Percentiles rank a stretch among this genome's conserved stretches.
These are phyloP conservation scores for Gracilinanus agilis DNA, from an alignment of 2,113 vertebrate species.

Conservation along the genomic window DNA sequence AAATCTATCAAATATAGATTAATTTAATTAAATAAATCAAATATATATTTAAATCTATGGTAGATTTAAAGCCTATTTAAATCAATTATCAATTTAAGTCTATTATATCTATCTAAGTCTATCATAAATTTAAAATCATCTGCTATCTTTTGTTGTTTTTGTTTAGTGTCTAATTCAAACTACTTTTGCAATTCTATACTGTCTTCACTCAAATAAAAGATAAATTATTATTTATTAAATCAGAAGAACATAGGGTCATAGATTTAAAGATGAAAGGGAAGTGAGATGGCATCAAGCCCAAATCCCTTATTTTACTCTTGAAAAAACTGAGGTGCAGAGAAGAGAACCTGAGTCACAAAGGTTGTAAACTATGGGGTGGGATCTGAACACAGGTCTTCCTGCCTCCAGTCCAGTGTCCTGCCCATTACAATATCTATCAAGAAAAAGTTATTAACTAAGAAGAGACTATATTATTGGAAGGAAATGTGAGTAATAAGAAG, in stretches of 20 bases:
- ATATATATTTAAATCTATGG: not conserved
- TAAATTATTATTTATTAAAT: not conserved
- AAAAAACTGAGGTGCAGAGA: not conserved
- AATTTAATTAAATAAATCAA: no score
- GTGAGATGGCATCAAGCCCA: not conserved
- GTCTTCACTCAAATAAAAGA: constrained; percentile 32
- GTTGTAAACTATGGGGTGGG: not conserved
- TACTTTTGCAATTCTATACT: constrained; percentile 52
- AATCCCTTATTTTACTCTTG: not conserved
- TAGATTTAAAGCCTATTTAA: not conserved
- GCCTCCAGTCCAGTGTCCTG: not conserved
- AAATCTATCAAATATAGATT: no score
- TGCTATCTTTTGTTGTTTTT: not conserved
- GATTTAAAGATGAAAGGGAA: not conserved
- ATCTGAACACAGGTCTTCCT: not conserved
- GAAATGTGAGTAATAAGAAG: not conserved
- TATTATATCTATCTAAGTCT: not conserved
- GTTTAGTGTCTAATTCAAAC: constrained; percentile 74
- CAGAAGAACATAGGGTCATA: not conserved
- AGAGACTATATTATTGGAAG: not conserved
- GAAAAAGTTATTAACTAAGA: not conserved
- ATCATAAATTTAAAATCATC: not conserved
- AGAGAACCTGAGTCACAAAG: not conserved
- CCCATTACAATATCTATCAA: not conserved
- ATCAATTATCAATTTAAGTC: not conserved